These are phyloP conservation scores for Zeus faber DNA, from an alignment of 2,113 vertebrate species.

Conservation along the genomic window DNA sequence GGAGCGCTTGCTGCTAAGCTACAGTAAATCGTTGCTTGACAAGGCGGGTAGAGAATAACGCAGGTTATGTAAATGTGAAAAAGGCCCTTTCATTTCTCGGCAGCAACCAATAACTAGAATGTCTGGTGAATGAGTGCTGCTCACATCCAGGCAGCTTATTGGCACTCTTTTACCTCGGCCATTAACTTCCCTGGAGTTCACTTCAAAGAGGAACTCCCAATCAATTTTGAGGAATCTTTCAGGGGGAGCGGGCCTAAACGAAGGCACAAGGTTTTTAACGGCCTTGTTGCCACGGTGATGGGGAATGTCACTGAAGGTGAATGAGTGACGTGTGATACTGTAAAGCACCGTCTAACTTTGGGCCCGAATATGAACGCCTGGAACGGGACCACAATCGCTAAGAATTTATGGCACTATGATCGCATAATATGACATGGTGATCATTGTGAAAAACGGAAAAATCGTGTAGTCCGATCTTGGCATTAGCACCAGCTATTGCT, in stretches of 20 bases:
- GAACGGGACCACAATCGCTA: too few relatives aligned
- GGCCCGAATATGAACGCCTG: too few relatives aligned
- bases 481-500: too few relatives aligned
- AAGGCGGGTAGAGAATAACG: conserved; percentile 30
- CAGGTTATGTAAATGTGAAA: conserved; percentile 50
- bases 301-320: conserved; percentile 64
- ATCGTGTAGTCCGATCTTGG: too few relatives aligned
- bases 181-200: conserved; percentile 66
- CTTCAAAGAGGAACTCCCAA: conserved; percentile 65
- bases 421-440: too few relatives aligned
- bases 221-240: conserved; percentile 75
- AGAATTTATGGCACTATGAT: too few relatives aligned
- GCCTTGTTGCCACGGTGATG: conserved; percentile 52
- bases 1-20: conserved; percentile 44
- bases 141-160: conserved; percentile 45
- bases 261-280: conserved; percentile 64
- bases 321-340: conserved; percentile 44
- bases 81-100: conserved; percentile 13
- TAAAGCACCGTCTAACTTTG: conserved; percentile 43
- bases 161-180: conserved; percentile 50
- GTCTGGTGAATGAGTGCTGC: conserved; percentile 58
- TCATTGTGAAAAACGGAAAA: too few relatives aligned
- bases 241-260: conserved; percentile 50
- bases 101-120: conserved; percentile 54
- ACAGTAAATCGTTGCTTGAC: conserved; percentile 40